Evolutionary conservation across 2,888 invertebrate species (phyloP).

Genomic region (Cyclophora albipunctata): DNA sequence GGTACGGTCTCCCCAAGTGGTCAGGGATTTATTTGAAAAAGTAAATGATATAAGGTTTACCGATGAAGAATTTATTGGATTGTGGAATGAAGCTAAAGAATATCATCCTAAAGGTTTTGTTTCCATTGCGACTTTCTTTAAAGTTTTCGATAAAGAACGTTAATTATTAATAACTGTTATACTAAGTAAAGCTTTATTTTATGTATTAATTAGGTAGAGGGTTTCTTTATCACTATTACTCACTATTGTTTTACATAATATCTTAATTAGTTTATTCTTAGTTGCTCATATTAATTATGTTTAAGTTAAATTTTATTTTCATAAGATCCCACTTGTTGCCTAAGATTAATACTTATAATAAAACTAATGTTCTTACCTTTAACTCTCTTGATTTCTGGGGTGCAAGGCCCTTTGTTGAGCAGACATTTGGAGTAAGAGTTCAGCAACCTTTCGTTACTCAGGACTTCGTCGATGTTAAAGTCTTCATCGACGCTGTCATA

Average conservation of each 20-base stretch:
- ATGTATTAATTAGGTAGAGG: not conserved
- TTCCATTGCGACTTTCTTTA: conserved; percentile 59
- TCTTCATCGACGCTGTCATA: conserved; percentile 80
- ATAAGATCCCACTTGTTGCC: not conserved
- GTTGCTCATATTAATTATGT: not conserved
- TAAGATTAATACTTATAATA: no score
- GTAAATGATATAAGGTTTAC: conserved; percentile 49
- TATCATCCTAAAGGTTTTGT: conserved; percentile 54
- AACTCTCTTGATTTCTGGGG: conserved; percentile 80
- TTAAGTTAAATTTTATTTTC: not conserved
- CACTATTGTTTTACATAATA: no score
- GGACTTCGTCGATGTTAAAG: conserved; percentile 79
- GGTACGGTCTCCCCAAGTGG: conserved; percentile 19
- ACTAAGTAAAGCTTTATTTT: not conserved
- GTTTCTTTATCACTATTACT: not conserved
- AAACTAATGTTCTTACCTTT: conserved; percentile 72
- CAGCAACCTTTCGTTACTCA: conserved; percentile 79
- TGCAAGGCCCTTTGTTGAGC: conserved; percentile 79
- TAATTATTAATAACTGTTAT: no score
- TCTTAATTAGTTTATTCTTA: not conserved
- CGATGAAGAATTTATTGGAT: conserved; percentile 45
- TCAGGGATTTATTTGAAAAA: conserved; percentile 54
- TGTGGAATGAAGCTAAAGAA: conserved; percentile 56
- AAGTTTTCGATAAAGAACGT: conserved; percentile 13
- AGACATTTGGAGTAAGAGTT: conserved; percentile 81